A percentile compares a stretch with the other conserved stretches of the same genome.
phyloP scores from a whole-genome alignment of 2,888 invertebrate genomes.

The Volucella bombylans region DNA sequence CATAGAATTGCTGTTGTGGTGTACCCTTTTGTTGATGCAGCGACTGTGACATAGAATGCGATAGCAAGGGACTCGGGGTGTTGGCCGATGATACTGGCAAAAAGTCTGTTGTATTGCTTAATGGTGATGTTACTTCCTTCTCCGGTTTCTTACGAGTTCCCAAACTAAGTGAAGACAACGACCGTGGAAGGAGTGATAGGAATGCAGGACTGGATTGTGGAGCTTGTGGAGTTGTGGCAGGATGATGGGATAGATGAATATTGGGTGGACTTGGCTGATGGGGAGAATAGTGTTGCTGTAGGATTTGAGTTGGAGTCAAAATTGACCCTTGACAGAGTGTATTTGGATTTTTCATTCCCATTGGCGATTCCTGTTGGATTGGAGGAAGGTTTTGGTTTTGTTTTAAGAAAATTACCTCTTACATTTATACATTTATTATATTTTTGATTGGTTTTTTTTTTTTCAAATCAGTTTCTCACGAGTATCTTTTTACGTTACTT shows the following conservation, averaged over 20 bases:
- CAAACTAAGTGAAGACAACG: conserved; percentile 82
- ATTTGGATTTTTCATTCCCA: conserved; percentile 77
- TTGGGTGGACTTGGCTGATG: conserved; percentile 77
- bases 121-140: conserved; percentile 81
- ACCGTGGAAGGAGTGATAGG: conserved; percentile 82
- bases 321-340: conserved; percentile 74
- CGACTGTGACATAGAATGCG: conserved; percentile 78
- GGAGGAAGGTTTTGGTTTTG: conserved; percentile 60
- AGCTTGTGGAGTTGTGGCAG: conserved; percentile 78
- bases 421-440: conserved; percentile 36
- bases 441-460: conserved; percentile 10
- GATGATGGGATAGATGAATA: conserved; percentile 76
- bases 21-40: conserved; percentile 82
- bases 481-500: conserved; percentile 35
- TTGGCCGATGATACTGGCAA: conserved; percentile 71
- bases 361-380: conserved; percentile 80
- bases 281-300: conserved; percentile 77
- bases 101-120: conserved; percentile 80
- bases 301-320: conserved; percentile 79
- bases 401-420: conserved; percentile 7
- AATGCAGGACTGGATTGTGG: conserved; percentile 81
- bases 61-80: conserved; percentile 78
- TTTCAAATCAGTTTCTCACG: conserved; percentile 1
- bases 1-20: conserved; percentile 74
- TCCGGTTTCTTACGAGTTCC: conserved; percentile 82